Conservation (phyloP, 2,888 invertebrate species). For the Caenorhabditis sp. region DNA sequence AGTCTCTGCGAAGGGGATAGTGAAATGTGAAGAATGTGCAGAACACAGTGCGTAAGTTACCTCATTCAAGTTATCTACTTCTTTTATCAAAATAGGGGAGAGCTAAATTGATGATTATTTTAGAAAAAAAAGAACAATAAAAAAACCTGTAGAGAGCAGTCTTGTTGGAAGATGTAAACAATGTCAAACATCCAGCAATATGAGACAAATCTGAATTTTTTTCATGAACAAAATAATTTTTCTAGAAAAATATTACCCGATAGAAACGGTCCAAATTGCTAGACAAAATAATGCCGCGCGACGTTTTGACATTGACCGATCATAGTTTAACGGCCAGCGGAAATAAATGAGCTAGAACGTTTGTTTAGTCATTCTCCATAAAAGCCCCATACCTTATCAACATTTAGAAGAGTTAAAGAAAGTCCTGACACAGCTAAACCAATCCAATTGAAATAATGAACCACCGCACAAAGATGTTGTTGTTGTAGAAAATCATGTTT, state of each 20-base stretch:
- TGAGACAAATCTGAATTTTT: conserved; percentile 68
- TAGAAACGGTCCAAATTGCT: conserved; percentile 66
- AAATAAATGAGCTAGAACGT: conserved; percentile 66
- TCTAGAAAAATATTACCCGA: conserved; percentile 58
- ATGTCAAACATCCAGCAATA: conserved; percentile 69
- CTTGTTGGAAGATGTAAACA: conserved; percentile 63
- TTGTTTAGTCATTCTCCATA: neutral
- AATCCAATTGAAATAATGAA: conserved; percentile 69
- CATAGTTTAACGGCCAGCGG: conserved; percentile 69
- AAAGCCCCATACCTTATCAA: conserved; percentile 58
- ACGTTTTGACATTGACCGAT: conserved; percentile 69
- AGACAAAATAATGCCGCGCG: conserved; percentile 64
- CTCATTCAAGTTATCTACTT: no score
- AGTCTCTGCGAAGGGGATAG: no score
- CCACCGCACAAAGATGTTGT: conserved; percentile 63
- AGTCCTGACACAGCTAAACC: conserved; percentile 69
- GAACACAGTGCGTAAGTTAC: no score
- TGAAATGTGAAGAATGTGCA: neutral
- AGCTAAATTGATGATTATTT: neutral
- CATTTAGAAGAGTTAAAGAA: conserved; percentile 67
- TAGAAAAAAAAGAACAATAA: neutral
- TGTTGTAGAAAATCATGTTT: conserved; percentile 68
- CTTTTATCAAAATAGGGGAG: neutral
- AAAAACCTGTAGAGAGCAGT: conserved; percentile 65
- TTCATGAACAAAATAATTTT: conserved; percentile 18